Percentiles rank a stretch among this genome's conserved stretches.
Evolutionary conservation across 2,797 vertebrate species (phyloP).

Genomic region (Cryptoprocta ferox): DNA sequence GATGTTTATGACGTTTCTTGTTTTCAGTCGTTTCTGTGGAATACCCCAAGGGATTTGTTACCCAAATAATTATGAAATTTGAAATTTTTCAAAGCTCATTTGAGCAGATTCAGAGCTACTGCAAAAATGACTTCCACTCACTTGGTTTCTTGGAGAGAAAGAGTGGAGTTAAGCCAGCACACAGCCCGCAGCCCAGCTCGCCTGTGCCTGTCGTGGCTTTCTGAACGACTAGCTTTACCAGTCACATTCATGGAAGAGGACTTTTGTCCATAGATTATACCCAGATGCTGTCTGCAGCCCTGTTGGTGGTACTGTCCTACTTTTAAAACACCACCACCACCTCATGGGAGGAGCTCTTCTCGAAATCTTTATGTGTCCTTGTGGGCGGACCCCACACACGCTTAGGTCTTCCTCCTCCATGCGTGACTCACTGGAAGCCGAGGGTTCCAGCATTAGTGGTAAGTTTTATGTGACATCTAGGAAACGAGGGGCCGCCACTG

Average conservation of each 20-base stretch:
- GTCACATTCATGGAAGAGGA: not conserved
- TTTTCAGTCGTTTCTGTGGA: not conserved
- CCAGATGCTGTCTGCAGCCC: not conserved
- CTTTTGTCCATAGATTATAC: not conserved
- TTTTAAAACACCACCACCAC: not conserved
- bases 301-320: not conserved
- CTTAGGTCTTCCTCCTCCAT: not conserved
- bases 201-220: not conserved
- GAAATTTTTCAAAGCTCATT: not conserved
- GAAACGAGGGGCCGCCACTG: not conserved
- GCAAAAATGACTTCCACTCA: not conserved
- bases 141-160: not conserved
- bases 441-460: not conserved
- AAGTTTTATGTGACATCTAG: not conserved
- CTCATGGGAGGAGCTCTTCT: not conserved
- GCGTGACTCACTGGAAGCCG: not conserved
- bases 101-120: not conserved
- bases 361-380: not conserved
- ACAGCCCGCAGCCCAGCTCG: not conserved
- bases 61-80: not conserved
- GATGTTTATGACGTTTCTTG: not conserved
- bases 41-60: not conserved
- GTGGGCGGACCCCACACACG: not conserved
- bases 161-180: no score
- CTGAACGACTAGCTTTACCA: not conserved